These are phyloP conservation scores for Anniella stebbinsi DNA, from an alignment of 2,797 vertebrate genomes.

Conservation along the genomic window DNA sequence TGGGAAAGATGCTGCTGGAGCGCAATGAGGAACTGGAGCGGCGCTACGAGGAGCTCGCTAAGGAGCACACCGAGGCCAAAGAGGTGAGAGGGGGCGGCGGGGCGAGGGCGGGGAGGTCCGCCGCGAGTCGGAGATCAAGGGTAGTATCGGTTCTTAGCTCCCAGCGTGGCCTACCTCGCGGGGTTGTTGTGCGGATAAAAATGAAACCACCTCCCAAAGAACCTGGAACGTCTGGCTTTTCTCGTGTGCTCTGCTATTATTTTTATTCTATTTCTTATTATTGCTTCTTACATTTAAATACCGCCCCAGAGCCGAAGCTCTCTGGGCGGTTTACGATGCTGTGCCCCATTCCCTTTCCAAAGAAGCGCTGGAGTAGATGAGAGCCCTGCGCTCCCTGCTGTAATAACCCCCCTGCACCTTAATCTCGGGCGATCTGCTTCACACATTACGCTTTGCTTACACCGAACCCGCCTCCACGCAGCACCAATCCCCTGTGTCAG, in stretches of 20 bases:
- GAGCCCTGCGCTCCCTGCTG: too few species aligned
- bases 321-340: too few species aligned
- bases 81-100: constrained; percentile 62
- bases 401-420: background rate
- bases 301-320: too few species aligned
- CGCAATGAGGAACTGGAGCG: constrained; percentile 71
- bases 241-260: background rate
- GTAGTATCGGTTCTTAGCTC: too few species aligned
- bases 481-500: background rate
- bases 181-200: background rate
- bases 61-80: constrained; percentile 65
- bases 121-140: too few species aligned
- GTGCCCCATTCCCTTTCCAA: background rate
- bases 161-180: background rate
- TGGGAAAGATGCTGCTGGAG: constrained; percentile 79
- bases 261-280: too few species aligned
- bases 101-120: too few species aligned
- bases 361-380: background rate
- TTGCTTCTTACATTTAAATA: too few species aligned
- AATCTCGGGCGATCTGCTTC: background rate
- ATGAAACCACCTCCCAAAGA: background rate
- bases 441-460: background rate
- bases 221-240: background rate
- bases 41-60: constrained; percentile 58
- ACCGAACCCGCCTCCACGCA: background rate